These are phyloP conservation scores for Drosophila sp. DNA, from an alignment of 1,140 invertebrate species.

Conservation along the genomic window DNA sequence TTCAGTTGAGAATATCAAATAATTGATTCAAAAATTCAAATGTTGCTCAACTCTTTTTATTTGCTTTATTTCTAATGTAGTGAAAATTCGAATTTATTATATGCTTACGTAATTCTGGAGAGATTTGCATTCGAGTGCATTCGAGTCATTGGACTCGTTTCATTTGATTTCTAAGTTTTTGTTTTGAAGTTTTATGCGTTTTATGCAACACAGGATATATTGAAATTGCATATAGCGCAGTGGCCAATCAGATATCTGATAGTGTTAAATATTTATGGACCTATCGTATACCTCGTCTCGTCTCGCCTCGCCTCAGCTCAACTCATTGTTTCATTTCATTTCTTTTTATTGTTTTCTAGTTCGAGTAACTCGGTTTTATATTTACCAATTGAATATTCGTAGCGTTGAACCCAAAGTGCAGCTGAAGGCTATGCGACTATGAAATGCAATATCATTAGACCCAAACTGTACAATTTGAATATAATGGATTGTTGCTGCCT, in stretches of 20 bases:
- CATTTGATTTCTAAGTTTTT: conserved; percentile 37
- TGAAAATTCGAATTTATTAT: conserved; percentile 68
- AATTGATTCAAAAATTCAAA: conserved; percentile 48
- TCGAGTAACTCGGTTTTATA: neutral
- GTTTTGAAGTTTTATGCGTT: conserved; percentile 63
- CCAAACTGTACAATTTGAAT: conserved; percentile 12
- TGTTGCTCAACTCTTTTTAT: conserved; percentile 16
- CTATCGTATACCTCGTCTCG: neutral
- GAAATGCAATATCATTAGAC: conserved; percentile 3
- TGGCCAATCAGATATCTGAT: conserved; percentile 16
- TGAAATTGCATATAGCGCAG: conserved; percentile 48
- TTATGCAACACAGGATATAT: conserved; percentile 69
- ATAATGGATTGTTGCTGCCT: neutral
- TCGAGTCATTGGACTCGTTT: neutral
- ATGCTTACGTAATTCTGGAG: conserved; percentile 69
- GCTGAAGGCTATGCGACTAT: conserved; percentile 30
- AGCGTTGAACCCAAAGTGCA: conserved; percentile 42
- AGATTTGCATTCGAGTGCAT: conserved; percentile 37
- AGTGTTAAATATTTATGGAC: conserved; percentile 50
- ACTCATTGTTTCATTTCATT: neutral
- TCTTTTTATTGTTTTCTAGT: neutral
- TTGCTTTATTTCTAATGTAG: conserved; percentile 4
- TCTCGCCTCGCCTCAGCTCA: neutral
- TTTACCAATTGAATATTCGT: conserved; percentile 49
- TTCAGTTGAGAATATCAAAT: conserved; percentile 44